Evolutionary conservation across 2,113 vertebrate genomes (phyloP).

Genomic region (Echinops telfairi): DNA sequence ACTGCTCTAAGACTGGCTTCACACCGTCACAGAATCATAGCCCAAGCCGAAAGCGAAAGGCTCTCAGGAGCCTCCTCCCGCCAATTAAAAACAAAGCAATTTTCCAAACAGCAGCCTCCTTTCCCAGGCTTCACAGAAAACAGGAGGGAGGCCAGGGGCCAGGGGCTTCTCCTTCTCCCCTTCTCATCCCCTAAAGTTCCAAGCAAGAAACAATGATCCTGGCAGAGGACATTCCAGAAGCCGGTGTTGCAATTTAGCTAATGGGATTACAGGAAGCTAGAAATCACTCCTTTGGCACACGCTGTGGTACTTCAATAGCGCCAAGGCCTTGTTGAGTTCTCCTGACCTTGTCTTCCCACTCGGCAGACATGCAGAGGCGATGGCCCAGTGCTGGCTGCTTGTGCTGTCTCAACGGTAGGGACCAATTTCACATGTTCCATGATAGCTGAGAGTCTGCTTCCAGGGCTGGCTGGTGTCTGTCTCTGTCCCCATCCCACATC

Average conservation of each 20-base stretch:
- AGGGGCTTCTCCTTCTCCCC: not conserved
- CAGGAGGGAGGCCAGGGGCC: slow-evolving; percentile 43
- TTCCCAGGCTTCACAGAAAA: slow-evolving; percentile 27
- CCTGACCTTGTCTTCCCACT: not conserved
- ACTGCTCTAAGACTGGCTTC: slow-evolving; percentile 78
- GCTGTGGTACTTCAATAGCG: not conserved
- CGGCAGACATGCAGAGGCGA: not conserved
- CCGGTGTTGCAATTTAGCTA: slow-evolving; percentile 62
- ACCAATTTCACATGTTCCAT: not conserved
- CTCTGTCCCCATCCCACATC: too few relatives aligned
- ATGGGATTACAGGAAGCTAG: slow-evolving; percentile 64
- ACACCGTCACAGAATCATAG: slow-evolving; percentile 81
- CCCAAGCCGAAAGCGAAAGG: slow-evolving; percentile 66
- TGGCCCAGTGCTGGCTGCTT: not conserved
- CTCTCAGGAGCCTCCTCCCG: slow-evolving; percentile 31
- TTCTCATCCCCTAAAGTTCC: slow-evolving; percentile 46
- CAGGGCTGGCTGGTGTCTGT: too few relatives aligned
- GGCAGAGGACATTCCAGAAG: slow-evolving; percentile 22
- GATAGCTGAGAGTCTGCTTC: too few relatives aligned
- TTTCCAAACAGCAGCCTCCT: slow-evolving; percentile 73
- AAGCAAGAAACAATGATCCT: slow-evolving; percentile 59
- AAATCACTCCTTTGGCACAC: slow-evolving; percentile 45
- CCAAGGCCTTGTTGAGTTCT: not conserved
- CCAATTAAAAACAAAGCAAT: slow-evolving; percentile 79
- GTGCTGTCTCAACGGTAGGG: not conserved